phyloP scores from a whole-genome alignment of 1,140 invertebrate species.

The Micrasema minimum region DNA sequence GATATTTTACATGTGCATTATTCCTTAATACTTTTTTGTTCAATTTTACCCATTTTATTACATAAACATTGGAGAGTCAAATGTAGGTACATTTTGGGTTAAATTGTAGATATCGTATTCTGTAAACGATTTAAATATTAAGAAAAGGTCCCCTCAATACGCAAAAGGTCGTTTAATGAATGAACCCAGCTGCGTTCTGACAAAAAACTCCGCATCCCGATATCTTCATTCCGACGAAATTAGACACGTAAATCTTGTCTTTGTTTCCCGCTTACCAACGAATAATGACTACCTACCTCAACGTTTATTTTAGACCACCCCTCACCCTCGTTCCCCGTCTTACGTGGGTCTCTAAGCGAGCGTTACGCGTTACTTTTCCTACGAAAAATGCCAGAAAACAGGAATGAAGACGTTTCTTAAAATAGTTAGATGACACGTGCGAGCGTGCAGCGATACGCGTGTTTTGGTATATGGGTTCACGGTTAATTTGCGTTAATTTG shows the following conservation, averaged over 20 bases:
- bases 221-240: slow-evolving; percentile 43
- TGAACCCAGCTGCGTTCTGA: slow-evolving; percentile 31
- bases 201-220: slow-evolving; percentile 40
- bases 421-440: slow-evolving; percentile 36
- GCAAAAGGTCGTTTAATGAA: slow-evolving; percentile 38
- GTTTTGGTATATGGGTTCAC: slow-evolving; percentile 40
- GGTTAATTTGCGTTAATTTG: slow-evolving; percentile 47
- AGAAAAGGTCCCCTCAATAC: slow-evolving; percentile 14
- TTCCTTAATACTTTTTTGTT: no score
- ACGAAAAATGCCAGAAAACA: slow-evolving; percentile 35
- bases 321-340: slow-evolving; percentile 1
- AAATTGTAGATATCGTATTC: no score
- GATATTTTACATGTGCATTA: no score
- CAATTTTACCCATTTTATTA: no score
- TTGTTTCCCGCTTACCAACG: slow-evolving; percentile 41
- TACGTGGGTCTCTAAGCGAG: slow-evolving; percentile 17
- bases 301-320: slow-evolving; percentile 40
- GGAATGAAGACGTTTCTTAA: slow-evolving; percentile 38
- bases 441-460: slow-evolving; percentile 21
- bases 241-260: slow-evolving; percentile 47
- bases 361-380: slow-evolving; percentile 13
- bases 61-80: no score
- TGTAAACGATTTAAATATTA: neutral
- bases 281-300: slow-evolving; percentile 47
- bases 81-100: no score